Percentiles rank a stretch among this genome's conserved stretches.
Conservation (phyloP, 2,113 vertebrate species). For the Eretmochelys imbricata region DNA sequence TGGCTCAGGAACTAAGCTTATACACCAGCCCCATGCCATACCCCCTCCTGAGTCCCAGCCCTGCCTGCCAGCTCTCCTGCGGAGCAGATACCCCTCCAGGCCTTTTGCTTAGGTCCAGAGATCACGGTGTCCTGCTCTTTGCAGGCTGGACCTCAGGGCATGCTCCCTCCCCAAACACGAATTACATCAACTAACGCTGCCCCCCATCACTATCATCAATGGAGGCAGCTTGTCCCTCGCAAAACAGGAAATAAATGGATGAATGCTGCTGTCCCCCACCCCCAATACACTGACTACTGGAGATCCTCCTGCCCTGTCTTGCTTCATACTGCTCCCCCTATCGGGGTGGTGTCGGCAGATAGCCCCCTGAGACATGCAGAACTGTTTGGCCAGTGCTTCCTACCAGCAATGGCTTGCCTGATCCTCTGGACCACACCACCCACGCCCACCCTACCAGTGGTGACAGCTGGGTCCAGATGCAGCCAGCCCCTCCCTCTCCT, state of each 20-base stretch:
- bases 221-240: too few relatives aligned
- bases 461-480: too few relatives aligned
- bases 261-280: background rate
- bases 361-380: too few relatives aligned
- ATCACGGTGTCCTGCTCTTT: background rate
- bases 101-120: background rate
- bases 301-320: background rate
- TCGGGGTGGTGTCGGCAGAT: background rate
- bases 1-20: background rate
- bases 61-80: background rate
- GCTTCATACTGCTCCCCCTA: background rate
- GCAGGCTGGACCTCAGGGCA: background rate
- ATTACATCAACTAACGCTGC: background rate
- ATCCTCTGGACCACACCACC: background rate
- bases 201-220: background rate
- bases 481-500: too few relatives aligned
- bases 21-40: background rate
- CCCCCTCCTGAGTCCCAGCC: background rate
- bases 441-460: too few relatives aligned
- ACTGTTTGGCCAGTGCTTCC: background rate
- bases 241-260: background rate
- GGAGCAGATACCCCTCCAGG: background rate
- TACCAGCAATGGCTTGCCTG: too few relatives aligned
- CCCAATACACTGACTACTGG: too few relatives aligned
- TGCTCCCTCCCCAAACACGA: background rate